These are phyloP conservation scores for Caenorhabditis becei DNA, from an alignment of 2,888 invertebrate genomes.

Conservation along the genomic window DNA sequence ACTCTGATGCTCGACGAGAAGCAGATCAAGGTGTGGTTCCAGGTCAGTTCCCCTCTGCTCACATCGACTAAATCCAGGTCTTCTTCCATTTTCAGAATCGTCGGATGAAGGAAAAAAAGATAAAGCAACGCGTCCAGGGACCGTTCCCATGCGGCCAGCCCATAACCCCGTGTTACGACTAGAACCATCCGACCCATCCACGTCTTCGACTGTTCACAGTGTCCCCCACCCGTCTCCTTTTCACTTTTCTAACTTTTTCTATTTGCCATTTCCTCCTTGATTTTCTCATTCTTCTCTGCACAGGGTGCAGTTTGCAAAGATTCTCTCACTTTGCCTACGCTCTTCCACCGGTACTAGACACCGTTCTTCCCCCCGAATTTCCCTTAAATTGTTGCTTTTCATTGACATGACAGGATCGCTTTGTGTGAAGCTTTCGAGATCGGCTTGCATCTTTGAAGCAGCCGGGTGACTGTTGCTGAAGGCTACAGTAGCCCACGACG, in stretches of 20 bases:
- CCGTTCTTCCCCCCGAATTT: constrained; percentile 16
- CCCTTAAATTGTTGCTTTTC: background rate
- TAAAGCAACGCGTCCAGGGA: constrained; percentile 35
- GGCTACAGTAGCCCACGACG: too few species aligned
- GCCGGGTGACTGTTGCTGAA: too few species aligned
- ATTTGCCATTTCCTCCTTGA: constrained; percentile 9
- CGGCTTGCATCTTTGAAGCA: too few species aligned
- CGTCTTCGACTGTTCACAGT: constrained; percentile 9
- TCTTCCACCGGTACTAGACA: constrained; percentile 43
- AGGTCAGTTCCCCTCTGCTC: constrained; percentile 47
- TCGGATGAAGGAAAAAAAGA: constrained; percentile 53
- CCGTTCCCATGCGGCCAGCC: constrained; percentile 40
- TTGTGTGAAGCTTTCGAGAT: too few species aligned
- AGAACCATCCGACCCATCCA: background rate
- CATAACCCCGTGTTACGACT: constrained; percentile 28
- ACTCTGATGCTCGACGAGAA: constrained; percentile 82
- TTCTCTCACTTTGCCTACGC: constrained; percentile 7
- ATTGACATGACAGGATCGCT: too few species aligned
- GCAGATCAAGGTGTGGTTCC: constrained; percentile 81
- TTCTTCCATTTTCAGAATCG: constrained; percentile 39
- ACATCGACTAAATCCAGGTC: background rate
- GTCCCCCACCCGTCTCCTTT: background rate
- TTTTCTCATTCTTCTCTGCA: constrained; percentile 27
- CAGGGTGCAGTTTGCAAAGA: constrained; percentile 12
- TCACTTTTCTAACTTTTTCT: constrained; percentile 3